Conservation (phyloP, 2,113 vertebrate species). For the Alaudala cheleensis region DNA sequence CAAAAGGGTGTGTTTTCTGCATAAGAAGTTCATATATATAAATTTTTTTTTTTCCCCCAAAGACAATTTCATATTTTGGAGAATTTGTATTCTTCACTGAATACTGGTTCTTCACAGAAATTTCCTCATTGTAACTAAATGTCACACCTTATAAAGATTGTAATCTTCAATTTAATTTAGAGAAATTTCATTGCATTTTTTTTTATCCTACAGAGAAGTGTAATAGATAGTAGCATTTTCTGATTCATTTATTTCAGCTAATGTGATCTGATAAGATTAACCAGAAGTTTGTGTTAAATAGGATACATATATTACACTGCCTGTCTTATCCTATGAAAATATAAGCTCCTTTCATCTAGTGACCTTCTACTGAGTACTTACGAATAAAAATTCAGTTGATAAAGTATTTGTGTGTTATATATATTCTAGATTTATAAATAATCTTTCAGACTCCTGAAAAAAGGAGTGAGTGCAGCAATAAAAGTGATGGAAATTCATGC, state of each 20-base stretch:
- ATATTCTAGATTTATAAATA: conserved; percentile 20
- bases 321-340: neutral
- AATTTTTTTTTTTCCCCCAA: neutral
- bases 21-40: neutral
- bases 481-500: neutral
- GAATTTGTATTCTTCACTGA: neutral
- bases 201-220: neutral
- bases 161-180: neutral
- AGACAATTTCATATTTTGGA: neutral
- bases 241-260: neutral
- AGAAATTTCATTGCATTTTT: neutral
- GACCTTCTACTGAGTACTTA: conserved; percentile 24
- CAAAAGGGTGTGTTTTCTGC: neutral
- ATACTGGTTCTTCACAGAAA: neutral
- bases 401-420: conserved; percentile 7
- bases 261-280: conserved; percentile 15
- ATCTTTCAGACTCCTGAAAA: neutral
- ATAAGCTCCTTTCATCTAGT: neutral
- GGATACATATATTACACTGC: neutral
- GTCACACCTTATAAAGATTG: neutral
- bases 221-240: neutral
- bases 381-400: neutral
- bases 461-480: neutral
- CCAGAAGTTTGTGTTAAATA: conserved; percentile 6
- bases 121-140: neutral